phyloP scores from a whole-genome alignment of 2,113 vertebrate species.

The Seriola aureovittata region DNA sequence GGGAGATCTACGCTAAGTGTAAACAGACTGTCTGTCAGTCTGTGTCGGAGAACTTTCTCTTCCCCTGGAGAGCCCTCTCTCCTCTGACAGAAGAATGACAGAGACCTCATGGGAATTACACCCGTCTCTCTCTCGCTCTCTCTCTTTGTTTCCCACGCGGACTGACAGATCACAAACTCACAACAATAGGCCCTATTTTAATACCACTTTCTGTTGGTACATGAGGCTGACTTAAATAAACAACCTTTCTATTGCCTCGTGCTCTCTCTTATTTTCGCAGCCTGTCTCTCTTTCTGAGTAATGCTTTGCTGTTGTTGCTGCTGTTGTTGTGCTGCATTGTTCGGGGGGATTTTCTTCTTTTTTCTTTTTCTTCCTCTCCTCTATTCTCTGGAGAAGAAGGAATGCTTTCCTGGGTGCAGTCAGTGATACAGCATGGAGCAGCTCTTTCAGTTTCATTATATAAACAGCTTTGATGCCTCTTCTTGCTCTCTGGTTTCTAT shows the following conservation, averaged over 20 bases:
- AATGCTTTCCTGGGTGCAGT: constrained; percentile 77
- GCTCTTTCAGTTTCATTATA: constrained; percentile 81
- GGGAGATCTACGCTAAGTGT: constrained; percentile 57
- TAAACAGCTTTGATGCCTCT: constrained; percentile 84
- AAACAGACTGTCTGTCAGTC: constrained; percentile 77
- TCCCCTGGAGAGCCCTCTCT: constrained; percentile 71
- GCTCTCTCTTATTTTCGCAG: constrained; percentile 68
- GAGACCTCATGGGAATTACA: constrained; percentile 74
- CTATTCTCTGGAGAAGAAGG: constrained; percentile 74
- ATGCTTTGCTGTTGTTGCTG: constrained; percentile 61
- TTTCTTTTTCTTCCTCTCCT: constrained; percentile 65
- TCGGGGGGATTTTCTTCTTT: constrained; percentile 73
- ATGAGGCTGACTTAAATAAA: constrained; percentile 82
- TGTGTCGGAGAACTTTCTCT: constrained; percentile 71
- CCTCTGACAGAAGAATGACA: constrained; percentile 77
- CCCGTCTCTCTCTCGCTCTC: constrained; percentile 57
- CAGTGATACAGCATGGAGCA: constrained; percentile 76
- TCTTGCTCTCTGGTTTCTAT: constrained; percentile 72
- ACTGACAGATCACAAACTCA: constrained; percentile 81
- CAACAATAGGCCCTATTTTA: constrained; percentile 81
- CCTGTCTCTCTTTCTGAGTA: constrained; percentile 59
- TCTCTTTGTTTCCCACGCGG: constrained; percentile 63
- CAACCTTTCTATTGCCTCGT: constrained; percentile 75
- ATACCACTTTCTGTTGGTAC: constrained; percentile 77
- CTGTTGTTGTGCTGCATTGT: constrained; percentile 80